phyloP scores from a whole-genome alignment of 1,140 invertebrate species.

The Forficula auricularia region DNA sequence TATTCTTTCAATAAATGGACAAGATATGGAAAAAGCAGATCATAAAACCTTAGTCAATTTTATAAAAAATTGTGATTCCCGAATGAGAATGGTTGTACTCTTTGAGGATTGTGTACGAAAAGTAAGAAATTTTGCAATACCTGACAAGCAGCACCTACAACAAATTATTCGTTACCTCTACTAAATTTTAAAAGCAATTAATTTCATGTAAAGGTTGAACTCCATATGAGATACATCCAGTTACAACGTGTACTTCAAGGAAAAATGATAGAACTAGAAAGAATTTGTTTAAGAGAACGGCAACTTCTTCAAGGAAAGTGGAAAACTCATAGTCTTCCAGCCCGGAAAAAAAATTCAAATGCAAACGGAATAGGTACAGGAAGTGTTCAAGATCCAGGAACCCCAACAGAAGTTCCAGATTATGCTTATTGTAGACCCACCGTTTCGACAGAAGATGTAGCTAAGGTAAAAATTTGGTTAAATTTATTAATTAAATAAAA shows the following conservation, averaged over 20 bases:
- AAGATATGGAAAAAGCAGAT: conserved; percentile 77
- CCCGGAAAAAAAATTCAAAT: conserved; percentile 43
- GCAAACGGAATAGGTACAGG: conserved; percentile 9
- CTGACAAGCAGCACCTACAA: neutral
- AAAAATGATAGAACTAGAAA: conserved; percentile 71
- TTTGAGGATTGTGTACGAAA: conserved; percentile 90
- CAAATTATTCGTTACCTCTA: neutral
- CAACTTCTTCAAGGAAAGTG: conserved; percentile 67
- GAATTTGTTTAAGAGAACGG: conserved; percentile 61
- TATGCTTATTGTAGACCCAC: conserved; percentile 40
- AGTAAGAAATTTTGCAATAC: conserved; percentile 29
- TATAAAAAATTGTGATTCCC: conserved; percentile 72
- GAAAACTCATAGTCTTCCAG: conserved; percentile 72
- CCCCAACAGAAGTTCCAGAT: conserved; percentile 21
- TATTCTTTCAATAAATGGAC: conserved; percentile 84
- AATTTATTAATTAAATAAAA: too few relatives aligned
- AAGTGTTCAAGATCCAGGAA: conserved; percentile 17
- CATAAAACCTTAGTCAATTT: conserved; percentile 79
- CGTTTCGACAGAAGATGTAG: conserved; percentile 51
- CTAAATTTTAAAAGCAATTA: neutral
- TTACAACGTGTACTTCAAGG: conserved; percentile 65
- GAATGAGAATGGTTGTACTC: conserved; percentile 85
- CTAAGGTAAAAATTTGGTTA: conserved; percentile 14
- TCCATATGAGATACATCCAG: conserved; percentile 80
- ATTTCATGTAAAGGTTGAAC: conserved; percentile 39